These are phyloP conservation scores for Pseudochirops cupreus DNA, from an alignment of 2,797 vertebrate species.

Conservation along the genomic window DNA sequence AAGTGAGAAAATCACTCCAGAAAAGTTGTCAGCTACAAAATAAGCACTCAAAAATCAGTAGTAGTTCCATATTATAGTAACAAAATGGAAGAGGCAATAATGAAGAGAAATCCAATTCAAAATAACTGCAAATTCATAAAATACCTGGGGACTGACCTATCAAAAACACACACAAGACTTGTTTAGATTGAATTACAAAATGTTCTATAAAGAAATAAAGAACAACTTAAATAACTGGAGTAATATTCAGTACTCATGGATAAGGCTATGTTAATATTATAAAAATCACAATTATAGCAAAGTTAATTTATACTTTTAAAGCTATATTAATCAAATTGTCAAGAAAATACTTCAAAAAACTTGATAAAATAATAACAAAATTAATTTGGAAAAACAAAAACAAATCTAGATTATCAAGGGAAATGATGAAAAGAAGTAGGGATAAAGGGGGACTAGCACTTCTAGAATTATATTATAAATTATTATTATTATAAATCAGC, in stretches of 20 bases:
- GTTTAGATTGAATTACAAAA: not conserved
- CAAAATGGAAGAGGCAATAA: not conserved
- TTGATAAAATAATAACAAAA: not conserved
- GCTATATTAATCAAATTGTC: not conserved
- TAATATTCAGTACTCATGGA: not conserved
- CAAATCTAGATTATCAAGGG: not conserved
- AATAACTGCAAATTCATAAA: not conserved
- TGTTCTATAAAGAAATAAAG: not conserved
- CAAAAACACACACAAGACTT: no score
- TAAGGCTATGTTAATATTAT: not conserved
- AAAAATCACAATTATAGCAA: not conserved
- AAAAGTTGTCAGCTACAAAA: not conserved
- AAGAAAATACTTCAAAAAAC: not conserved
- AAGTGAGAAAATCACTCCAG: not conserved
- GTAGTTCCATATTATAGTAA: not conserved
- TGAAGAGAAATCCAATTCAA: not conserved
- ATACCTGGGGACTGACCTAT: not conserved
- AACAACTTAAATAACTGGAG: not conserved
- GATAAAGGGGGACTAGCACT: not conserved
- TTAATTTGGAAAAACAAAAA: not conserved
- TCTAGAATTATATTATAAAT: not conserved
- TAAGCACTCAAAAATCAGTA: not conserved
- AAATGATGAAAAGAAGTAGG: not conserved
- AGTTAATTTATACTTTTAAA: not conserved
- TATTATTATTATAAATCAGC: not conserved